A percentile compares a stretch with the other conserved stretches of the same genome.
Conservation (phyloP, 2,113 vertebrate genomes). For the Pristiophorus japonicus region DNA sequence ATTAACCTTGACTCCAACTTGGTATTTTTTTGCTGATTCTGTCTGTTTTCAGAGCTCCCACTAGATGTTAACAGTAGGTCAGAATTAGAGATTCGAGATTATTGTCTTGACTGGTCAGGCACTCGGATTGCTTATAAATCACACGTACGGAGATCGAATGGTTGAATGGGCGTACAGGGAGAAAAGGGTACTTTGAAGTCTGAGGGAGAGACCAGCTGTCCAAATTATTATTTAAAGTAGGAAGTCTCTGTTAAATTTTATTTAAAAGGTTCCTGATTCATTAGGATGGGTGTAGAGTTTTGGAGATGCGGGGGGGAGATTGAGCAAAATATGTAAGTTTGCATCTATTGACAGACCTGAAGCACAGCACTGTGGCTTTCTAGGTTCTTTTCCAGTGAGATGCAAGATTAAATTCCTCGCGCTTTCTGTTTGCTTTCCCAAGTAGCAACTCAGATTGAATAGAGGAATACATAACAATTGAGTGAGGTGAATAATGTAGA, state of each 20-base stretch:
- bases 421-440: background rate
- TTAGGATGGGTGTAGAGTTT: background rate
- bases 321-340: background rate
- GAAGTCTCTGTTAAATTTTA: background rate
- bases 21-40: background rate
- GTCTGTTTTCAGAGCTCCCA: background rate
- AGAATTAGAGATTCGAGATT: background rate
- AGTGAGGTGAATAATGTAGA: background rate
- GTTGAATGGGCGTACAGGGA: too few species aligned
- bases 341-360: constrained; percentile 18
- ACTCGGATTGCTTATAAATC: background rate
- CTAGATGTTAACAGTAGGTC: background rate
- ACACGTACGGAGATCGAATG: background rate
- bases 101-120: background rate
- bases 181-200: background rate
- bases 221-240: background rate
- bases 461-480: background rate
- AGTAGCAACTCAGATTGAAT: constrained; percentile 12
- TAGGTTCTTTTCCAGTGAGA: background rate
- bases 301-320: background rate
- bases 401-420: constrained; percentile 27
- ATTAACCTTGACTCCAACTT: too few species aligned
- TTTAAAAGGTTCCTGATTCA: background rate
- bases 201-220: background rate
- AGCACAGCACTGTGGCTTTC: background rate